Evolutionary conservation across 2,797 vertebrate genomes (phyloP).

Genomic region (Chaenodraco wilsoni): DNA sequence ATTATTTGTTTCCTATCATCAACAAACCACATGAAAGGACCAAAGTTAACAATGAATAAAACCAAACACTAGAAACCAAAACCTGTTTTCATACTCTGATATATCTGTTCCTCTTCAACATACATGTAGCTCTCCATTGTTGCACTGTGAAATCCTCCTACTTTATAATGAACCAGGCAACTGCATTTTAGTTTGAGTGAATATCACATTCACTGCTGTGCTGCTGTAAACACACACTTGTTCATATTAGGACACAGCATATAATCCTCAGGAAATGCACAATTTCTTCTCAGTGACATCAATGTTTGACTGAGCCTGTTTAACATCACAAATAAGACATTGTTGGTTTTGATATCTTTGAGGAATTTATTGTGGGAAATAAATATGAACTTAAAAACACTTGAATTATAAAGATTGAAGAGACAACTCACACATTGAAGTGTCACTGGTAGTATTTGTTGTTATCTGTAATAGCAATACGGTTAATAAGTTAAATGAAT

Average conservation of each 20-base stretch:
- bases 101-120: not conserved
- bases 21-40: not conserved
- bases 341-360: no score
- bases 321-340: no score
- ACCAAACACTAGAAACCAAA: not conserved
- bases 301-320: no score
- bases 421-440: slow-evolving; percentile 40
- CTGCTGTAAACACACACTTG: no score
- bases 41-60: not conserved
- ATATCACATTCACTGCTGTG: no score
- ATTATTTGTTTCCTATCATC: no score
- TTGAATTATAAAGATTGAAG: no score
- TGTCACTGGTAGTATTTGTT: slow-evolving; percentile 6
- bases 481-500: not conserved
- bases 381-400: no score
- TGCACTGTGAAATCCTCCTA: not conserved
- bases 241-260: no score
- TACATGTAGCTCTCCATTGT: not conserved
- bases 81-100: not conserved
- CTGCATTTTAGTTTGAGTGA: not conserved
- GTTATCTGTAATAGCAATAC: slow-evolving; percentile 47
- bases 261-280: no score
- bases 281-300: no score
- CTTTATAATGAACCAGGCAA: not conserved
- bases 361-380: no score